Evolutionary conservation across 2,113 vertebrate species (phyloP).

Genomic region (Glareola pratincola): DNA sequence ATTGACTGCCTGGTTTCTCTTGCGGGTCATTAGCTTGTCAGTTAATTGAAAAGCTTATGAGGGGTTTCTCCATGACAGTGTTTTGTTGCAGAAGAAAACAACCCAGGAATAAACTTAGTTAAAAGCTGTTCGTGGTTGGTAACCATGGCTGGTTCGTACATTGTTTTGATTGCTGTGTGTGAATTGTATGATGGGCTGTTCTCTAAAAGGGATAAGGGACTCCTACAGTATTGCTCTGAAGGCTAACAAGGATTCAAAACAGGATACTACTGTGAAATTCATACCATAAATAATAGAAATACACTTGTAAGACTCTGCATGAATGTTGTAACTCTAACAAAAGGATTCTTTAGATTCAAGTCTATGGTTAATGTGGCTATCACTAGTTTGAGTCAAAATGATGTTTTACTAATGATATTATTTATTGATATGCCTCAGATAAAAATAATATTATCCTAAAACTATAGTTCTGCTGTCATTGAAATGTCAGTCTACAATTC

Average conservation of each 20-base stretch:
- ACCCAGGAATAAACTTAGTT: neutral
- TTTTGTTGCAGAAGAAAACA: neutral
- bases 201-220: neutral
- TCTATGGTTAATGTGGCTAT: neutral
- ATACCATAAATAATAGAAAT: neutral
- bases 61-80: neutral
- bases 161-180: neutral
- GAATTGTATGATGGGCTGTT: neutral
- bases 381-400: neutral
- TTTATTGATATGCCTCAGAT: neutral
- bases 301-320: neutral
- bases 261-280: neutral
- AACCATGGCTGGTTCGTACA: rapidly evolving
- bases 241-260: neutral
- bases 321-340: neutral
- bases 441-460: neutral
- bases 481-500: neutral
- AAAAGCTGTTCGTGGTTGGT: neutral
- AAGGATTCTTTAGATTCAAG: neutral
- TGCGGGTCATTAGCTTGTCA: neutral
- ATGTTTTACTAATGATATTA: neutral
- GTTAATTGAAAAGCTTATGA: slow-evolving; percentile 22
- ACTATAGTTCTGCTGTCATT: neutral
- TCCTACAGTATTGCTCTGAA: neutral
- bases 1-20: neutral